A percentile compares a stretch with the other conserved stretches of the same genome.
These are phyloP conservation scores for Himalopsyche phryganea DNA, from an alignment of 1,140 invertebrate genomes.

Conservation along the genomic window DNA sequence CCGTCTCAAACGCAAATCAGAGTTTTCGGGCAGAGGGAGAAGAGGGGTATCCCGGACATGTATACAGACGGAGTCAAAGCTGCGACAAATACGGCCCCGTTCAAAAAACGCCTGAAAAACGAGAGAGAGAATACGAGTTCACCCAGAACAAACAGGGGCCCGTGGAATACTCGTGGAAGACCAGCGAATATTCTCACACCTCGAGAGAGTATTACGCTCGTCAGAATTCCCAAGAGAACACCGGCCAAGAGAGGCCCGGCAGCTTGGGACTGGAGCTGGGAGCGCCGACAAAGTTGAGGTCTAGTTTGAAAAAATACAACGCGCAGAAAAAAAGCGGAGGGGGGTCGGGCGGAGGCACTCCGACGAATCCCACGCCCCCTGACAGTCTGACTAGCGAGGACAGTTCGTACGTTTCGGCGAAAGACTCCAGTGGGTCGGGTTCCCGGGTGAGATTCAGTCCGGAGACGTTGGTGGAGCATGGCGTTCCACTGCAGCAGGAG, in stretches of 20 bases:
- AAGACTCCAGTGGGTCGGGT: conserved; percentile 65
- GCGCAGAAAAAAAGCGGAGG: conserved; percentile 57
- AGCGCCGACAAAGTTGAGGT: conserved; percentile 63
- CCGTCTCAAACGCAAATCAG: conserved; percentile 50
- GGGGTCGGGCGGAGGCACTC: conserved; percentile 67
- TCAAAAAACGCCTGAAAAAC: conserved; percentile 33
- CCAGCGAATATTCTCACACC: conserved; percentile 45
- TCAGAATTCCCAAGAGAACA: conserved; percentile 54
- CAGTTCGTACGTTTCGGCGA: conserved; percentile 78
- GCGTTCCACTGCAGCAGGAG: conserved; percentile 30
- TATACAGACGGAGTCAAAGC: conserved; percentile 28
- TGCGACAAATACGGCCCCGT: conserved; percentile 34
- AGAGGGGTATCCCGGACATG: conserved; percentile 45
- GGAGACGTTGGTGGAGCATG: conserved; percentile 56
- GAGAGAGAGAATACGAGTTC: conserved; percentile 39
- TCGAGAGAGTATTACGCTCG: conserved; percentile 47
- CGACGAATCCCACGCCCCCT: conserved; percentile 79
- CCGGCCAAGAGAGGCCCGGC: conserved; percentile 63
- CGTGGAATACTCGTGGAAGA: conserved; percentile 48
- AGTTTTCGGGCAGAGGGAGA: conserved; percentile 66
- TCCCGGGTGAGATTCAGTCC: conserved; percentile 79
- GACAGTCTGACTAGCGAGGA: conserved; percentile 81
- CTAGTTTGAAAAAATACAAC: conserved; percentile 71
- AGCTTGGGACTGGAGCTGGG: conserved; percentile 62
- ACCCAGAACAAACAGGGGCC: conserved; percentile 45